Evolutionary conservation across 2,113 vertebrate species (phyloP), one percentile per base, ranked within the genome.

Genomic region (Sylvilagus bachmani): DNA sequence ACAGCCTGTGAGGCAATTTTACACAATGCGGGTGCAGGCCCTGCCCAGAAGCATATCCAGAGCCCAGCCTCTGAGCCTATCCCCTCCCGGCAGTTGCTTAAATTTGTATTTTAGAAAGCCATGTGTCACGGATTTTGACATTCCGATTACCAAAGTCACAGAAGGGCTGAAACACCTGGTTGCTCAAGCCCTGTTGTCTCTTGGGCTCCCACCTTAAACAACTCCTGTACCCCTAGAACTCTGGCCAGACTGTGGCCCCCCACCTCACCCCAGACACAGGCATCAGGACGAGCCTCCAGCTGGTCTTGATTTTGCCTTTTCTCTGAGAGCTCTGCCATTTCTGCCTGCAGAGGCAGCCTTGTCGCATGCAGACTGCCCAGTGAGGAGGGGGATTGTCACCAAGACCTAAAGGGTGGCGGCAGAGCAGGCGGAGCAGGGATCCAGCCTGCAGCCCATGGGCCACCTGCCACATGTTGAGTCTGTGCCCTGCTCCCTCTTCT

Each of bases 101-200:
- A 94, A 67, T 77, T 3, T 74, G 0, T 49, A 10, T 49, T 95
- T 87, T 87, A 89, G 75, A 94, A 96, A 97, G 66, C 5, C 2
- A 55, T 21, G 14, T 80, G 84, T 92, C 80, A 70, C 21, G 49
- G 19, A 61, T 97, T 87, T 97, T 94, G 96, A 97, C 96, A 97
- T 51, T 84, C 4, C 29, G 10, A 2, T 95, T 91, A 64, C 95
- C n/a, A 89, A 84, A 79, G 24, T 29, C 66, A 55, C 27, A 86
- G 17, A 29, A 95, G 10, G 53, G 71, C 9, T 55, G 86, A 95
- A 94, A 94, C 44, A 91, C 25, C 19, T 55, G n/a, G 17, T 96
- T 96, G 62, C 96, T 69, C 92, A 96, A 96, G 71, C 27, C 33
- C 75, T 95, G 3, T 79, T 86, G 58, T 66, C 19, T 38, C 83